These are phyloP conservation scores for Clitarchus hookeri DNA, from an alignment of 2,888 invertebrate genomes.

Conservation along the genomic window DNA sequence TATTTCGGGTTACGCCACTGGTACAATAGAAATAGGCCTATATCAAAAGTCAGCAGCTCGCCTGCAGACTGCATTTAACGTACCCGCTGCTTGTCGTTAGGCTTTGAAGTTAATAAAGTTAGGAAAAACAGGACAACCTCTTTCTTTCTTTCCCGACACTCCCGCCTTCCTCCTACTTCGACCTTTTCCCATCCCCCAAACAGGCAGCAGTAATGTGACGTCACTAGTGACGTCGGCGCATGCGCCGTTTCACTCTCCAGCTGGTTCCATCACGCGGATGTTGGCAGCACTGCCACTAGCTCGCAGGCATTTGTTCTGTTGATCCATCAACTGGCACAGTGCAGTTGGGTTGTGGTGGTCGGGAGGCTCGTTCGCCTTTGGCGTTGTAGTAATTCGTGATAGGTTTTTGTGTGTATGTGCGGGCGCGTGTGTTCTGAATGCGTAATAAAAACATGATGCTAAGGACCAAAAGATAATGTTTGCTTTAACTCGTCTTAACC, in stretches of 20 bases:
- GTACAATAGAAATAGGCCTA: too few relatives aligned
- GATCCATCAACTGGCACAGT: slow-evolving; percentile 32
- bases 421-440: slow-evolving; percentile 37
- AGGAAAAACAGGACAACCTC: too few relatives aligned
- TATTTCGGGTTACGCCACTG: too few relatives aligned
- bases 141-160: too few relatives aligned
- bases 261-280: not conserved
- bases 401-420: slow-evolving; percentile 34
- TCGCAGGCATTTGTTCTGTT: slow-evolving; percentile 37
- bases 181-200: too few relatives aligned
- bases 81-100: too few relatives aligned
- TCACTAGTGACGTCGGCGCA: not conserved
- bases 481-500: not conserved
- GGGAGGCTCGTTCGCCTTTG: slow-evolving; percentile 34
- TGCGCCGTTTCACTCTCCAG: slow-evolving; percentile 5
- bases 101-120: too few relatives aligned
- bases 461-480: slow-evolving; percentile 41
- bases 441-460: slow-evolving; percentile 38
- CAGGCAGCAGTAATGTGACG: not conserved
- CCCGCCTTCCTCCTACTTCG: not conserved
- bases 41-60: too few relatives aligned
- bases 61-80: too few relatives aligned
- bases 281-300: slow-evolving; percentile 31
- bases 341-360: slow-evolving; percentile 40
- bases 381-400: slow-evolving; percentile 26